Evolutionary conservation across 2,113 vertebrate species (phyloP), one percentile per base, ranked within the genome.

Genomic region (Malurus melanocephalus): DNA sequence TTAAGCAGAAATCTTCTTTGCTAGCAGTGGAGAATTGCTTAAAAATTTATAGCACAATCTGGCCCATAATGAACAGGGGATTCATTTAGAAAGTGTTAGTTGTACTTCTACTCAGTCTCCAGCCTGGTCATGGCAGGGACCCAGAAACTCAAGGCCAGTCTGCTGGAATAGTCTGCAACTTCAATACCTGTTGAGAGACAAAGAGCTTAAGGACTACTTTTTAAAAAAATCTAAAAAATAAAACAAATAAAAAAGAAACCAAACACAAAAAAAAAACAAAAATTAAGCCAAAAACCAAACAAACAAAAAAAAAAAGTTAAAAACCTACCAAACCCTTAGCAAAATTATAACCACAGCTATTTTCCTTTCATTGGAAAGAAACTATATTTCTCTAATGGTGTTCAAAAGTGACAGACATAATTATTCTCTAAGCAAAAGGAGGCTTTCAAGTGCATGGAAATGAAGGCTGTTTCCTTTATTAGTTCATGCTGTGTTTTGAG

Each of bases 21-120:
- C 88, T 86, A 45, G 42, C 30, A 79, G 46, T 69, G n/a, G 51
- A 86, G 71, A 84, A 81, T 87, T 88, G 35, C 62, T 95, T 92
- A 96, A 96, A 94, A 91, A 94, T 94, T 92, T 35, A 93, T 95
- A 64, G 67, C 71, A 85, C 94, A 93, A 30, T 93, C 92, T 95
- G 90, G 83, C 52, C 74, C 74, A 46, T 40, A n/a, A 40, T 33
- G 51, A 91, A 78, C 40, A 51, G 46, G 66, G 75, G 42, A 57
- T 78, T 93, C 81, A 61, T 86, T 35, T 51, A 95, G 59, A 65
- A 85, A 75, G n/a, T 0, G 0, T 60, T 69, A 46, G 49, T 68
- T 80, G 16, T 76, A 17, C 24, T 89, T 56, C 42, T 62, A 19
- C 32, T 93, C 55, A n/a, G 62, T 61, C 57, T 80, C 40, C 24